Base-by-base conservation (phyloP, 2,888 invertebrate species). In the Drosophila suboccidentalis region DNA sequence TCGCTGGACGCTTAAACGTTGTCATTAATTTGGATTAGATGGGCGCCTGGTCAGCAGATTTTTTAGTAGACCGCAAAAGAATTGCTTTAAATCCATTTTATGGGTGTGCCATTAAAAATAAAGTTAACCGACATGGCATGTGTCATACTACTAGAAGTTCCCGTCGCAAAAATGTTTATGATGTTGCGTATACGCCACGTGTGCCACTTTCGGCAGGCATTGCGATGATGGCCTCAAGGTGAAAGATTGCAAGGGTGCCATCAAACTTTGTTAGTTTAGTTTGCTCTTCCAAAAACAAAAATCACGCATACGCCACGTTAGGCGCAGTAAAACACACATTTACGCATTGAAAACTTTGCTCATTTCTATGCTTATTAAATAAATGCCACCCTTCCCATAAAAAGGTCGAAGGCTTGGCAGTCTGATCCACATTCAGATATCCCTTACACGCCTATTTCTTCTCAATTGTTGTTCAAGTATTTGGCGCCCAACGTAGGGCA, bases 311-410 rank as follows among this genome's bases (percentile, higher is more conserved):
- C 71, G 69, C 58, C 63, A 54, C 38, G 72, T 47, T 51, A 39
- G 49, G 19, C 51, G 66, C 58, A 38, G 57, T 73, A 54, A 62
- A 75, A 67, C 64, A 67, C 62, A 69, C 69, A 62, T 66, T 77
- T 57, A 47, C 66, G 46, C 76, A 76, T 60, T 84, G 75, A 59
- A 68, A 85, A 85, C 88, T 85, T 89, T 82, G 60, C 67, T 70
- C 90, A 89, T 86, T 86, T 88, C 67, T 80, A 83, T 82, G 88
- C 75, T 86, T 86, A 88, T 86, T 87, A 80, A 89, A 82, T 86
- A 61, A 53, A 71, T 68, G 80, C 61, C 59, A 39, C 58, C 13
- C 39, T n/a, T 6, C 15, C 39, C 13, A 3, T 26, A 44, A 41
- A 22, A 22, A 32, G 17, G 13, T 11, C 15, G 8, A 38, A n/a